phyloP scores from a whole-genome alignment of 2,113 vertebrate species.

The Ammodytes marinus region DNA sequence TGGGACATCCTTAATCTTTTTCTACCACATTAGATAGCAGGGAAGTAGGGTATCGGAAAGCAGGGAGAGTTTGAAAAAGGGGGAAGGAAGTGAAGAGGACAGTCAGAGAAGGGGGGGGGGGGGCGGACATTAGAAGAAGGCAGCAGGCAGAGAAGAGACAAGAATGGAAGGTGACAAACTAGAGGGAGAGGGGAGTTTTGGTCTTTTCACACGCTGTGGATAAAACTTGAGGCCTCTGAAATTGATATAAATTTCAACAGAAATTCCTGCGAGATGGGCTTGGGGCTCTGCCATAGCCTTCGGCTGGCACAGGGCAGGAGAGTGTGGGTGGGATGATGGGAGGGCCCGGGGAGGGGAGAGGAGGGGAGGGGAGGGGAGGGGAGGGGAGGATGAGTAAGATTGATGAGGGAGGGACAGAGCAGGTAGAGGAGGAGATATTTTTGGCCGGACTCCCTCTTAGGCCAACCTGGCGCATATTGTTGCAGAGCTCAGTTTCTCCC shows the following conservation, averaged over 20 bases:
- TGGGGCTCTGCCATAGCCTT: constrained; percentile 56
- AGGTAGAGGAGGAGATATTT: constrained; percentile 40
- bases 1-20: too few relatives aligned
- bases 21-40: too few relatives aligned
- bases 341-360: constrained; percentile 35
- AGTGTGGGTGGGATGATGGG: constrained; percentile 37
- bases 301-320: constrained; percentile 48
- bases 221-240: constrained; percentile 65
- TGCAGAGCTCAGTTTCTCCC: constrained; percentile 58
- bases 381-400: constrained; percentile 16
- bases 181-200: constrained; percentile 32
- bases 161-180: constrained; percentile 18
- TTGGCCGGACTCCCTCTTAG: constrained; percentile 44
- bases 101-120: constrained; percentile 4
- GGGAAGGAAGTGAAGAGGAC: neutral
- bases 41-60: too few relatives aligned
- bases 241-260: constrained; percentile 75
- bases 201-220: constrained; percentile 49
- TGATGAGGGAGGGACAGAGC: constrained; percentile 24
- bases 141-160: neutral
- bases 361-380: constrained; percentile 15
- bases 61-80: neutral
- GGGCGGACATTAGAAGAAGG: constrained; percentile 16
- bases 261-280: constrained; percentile 73
- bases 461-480: constrained; percentile 64